Base-by-base conservation (phyloP, 1,140 invertebrate genomes). In the Littorina saxatilis region DNA sequence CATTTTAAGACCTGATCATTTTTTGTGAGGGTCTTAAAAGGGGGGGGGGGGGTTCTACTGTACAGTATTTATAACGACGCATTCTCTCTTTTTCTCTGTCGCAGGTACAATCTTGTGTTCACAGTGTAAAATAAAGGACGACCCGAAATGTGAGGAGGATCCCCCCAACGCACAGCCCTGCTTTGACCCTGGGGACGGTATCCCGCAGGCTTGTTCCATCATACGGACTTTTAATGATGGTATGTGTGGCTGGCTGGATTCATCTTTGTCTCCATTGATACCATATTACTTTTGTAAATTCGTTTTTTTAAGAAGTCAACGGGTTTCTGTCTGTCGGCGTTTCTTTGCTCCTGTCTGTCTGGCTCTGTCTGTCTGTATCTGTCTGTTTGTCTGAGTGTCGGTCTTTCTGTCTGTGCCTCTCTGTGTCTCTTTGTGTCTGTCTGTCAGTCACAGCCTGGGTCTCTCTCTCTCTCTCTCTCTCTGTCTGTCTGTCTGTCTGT, bases 21-120 rank as follows among this genome's bases (percentile, higher is more conserved):
- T n/a, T n/a, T n/a, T n/a, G n/a, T n/a, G n/a, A n/a, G n/a, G n/a
- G n/a, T n/a, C n/a, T n/a, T n/a, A n/a, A n/a, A n/a, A n/a, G n/a
- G n/a, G n/a, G n/a, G n/a, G n/a, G n/a, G n/a, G n/a, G n/a, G n/a
- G n/a, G n/a, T n/a, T n/a, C n/a, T n/a, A n/a, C n/a, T n/a, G n/a
- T n/a, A n/a, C n/a, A n/a, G n/a, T n/a, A n/a, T n/a, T n/a, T n/a
- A n/a, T n/a, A n/a, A n/a, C n/a, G n/a, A n/a, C n/a, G n/a, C n/a
- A n/a, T n/a, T n/a, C n/a, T n/a, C n/a, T n/a, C 2, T 13, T 40
- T 43, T 43, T 4, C 39, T 13, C 29, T 43, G 3, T 29, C 27
- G n/a, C 58, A 78, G 76, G 76, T 0, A 13, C 55, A 37, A 78
- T 78, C 76, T 9, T 78, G 17, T 78, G 76, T 37, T 78, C 76